Conservation (phyloP, 2,888 invertebrate genomes). For the Lepidocyrtoides sp. region DNA sequence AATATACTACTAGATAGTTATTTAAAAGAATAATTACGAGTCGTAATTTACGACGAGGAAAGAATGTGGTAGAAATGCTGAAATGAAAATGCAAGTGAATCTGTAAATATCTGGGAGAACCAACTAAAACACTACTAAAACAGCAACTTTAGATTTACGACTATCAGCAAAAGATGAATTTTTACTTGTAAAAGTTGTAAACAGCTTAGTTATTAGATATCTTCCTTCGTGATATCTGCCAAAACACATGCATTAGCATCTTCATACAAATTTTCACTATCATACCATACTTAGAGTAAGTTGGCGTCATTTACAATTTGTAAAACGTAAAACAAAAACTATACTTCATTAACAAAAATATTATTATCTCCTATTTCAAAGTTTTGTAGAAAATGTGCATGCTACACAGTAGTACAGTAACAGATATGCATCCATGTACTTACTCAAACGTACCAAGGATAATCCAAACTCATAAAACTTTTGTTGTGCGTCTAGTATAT, state of each 20-base stretch:
- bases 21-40: too few relatives aligned
- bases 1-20: not conserved
- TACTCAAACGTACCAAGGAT: too few relatives aligned
- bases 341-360: too few relatives aligned
- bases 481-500: too few relatives aligned
- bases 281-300: not conserved
- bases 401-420: too few relatives aligned
- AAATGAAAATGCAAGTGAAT: conserved; percentile 49
- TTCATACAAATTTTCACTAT: not conserved
- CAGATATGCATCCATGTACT: too few relatives aligned
- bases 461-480: too few relatives aligned
- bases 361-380: too few relatives aligned
- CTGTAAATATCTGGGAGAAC: not conserved
- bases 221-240: not conserved
- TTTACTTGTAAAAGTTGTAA: conserved; percentile 20
- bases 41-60: too few relatives aligned
- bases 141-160: not conserved
- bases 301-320: not conserved
- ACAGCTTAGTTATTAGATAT: not conserved
- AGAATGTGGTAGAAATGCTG: not conserved
- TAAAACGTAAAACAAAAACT: not conserved
- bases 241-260: not conserved
- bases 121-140: not conserved
- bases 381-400: too few relatives aligned
- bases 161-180: not conserved